A percentile compares a stretch with the other conserved stretches of the same genome.
Conservation (phyloP, 1,140 invertebrate species). For the Cydia pomonella region DNA sequence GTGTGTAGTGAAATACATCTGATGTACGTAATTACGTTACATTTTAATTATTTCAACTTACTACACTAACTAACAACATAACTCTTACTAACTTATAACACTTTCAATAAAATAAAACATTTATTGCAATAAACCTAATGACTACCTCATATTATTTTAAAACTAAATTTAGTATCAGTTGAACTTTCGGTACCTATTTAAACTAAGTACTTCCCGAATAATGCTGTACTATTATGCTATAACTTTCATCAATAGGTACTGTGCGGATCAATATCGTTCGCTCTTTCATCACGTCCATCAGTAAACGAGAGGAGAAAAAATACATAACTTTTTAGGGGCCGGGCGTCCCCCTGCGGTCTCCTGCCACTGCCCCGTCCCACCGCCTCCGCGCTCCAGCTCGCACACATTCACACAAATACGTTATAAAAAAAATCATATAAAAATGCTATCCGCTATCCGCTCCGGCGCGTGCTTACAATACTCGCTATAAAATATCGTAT, state of each 20-base stretch:
- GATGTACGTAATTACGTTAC: too few relatives aligned
- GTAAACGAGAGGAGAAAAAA: conserved; percentile 78
- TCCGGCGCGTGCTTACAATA: conserved; percentile 68
- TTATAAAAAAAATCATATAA: conserved; percentile 63
- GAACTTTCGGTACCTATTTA: not conserved
- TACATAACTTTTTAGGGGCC: conserved; percentile 79
- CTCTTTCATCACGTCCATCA: conserved; percentile 76
- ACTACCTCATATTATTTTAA: too few relatives aligned
- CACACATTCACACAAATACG: conserved; percentile 47
- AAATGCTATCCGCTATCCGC: conserved; percentile 49
- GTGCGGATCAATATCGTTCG: conserved; percentile 70
- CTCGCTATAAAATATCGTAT: conserved; percentile 68
- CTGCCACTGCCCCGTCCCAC: conserved; percentile 40
- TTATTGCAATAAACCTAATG: too few relatives aligned
- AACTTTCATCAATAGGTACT: not conserved
- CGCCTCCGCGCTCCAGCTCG: conserved; percentile 43
- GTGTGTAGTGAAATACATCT: too few relatives aligned
- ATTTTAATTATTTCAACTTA: too few relatives aligned
- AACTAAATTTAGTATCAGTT: too few relatives aligned
- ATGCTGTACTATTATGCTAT: not conserved
- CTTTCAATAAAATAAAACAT: too few relatives aligned
- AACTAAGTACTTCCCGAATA: not conserved
- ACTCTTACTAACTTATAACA: too few relatives aligned
- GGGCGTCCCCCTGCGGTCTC: conserved; percentile 47
- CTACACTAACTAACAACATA: too few relatives aligned